phyloP scores from a whole-genome alignment of 2,888 invertebrate species.

The Corythucha ciliata region DNA sequence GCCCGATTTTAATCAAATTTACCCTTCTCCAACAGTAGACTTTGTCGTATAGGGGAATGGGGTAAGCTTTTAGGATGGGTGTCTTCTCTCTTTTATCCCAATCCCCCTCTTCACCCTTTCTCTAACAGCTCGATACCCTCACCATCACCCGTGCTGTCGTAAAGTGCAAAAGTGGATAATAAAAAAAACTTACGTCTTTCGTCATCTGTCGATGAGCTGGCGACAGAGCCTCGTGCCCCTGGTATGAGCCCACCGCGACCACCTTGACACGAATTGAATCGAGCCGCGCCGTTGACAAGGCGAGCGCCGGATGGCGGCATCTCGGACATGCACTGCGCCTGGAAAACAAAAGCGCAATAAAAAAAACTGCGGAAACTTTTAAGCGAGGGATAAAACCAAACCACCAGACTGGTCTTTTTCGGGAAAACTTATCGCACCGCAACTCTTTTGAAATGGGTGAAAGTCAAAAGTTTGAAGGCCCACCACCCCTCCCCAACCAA shows the following conservation, averaged over 20 bases:
- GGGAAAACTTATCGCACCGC: too few relatives aligned
- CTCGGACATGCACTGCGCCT: conserved; percentile 46
- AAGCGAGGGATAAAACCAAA: too few relatives aligned
- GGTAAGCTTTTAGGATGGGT: not conserved
- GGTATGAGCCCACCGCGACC: conserved; percentile 27
- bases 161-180: too few relatives aligned
- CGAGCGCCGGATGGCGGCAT: conserved; percentile 42
- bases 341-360: conserved; percentile 27
- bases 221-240: conserved; percentile 29
- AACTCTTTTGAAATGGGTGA: too few relatives aligned
- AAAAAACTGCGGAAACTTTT: not conserved
- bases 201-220: conserved; percentile 35
- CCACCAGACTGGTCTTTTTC: too few relatives aligned
- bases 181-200: conserved; percentile 32
- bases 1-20: too few relatives aligned
- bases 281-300: conserved; percentile 25
- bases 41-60: not conserved
- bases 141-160: too few relatives aligned
- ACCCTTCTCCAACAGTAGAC: too few relatives aligned
- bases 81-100: not conserved
- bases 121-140: too few relatives aligned
- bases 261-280: conserved; percentile 22
- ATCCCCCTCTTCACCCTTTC: too few relatives aligned
- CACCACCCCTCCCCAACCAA: too few relatives aligned
- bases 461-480: too few relatives aligned